A percentile compares a stretch with the other conserved stretches of the same genome.
phyloP scores from a whole-genome alignment of 2,113 vertebrate species.

The Engraulis encrasicolus region DNA sequence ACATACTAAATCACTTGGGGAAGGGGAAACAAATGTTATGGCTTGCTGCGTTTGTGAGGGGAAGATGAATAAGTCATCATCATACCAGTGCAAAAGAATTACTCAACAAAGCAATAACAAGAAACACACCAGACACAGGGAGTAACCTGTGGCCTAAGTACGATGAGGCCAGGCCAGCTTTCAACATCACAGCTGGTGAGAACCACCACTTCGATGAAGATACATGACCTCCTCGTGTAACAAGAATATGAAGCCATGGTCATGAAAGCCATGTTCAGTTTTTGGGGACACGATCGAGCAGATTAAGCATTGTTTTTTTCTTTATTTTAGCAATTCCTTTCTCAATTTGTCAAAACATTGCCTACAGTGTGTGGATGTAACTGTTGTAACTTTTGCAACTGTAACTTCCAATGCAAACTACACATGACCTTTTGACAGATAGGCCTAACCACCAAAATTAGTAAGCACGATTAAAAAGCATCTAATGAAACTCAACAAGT shows the following conservation, averaged over 20 bases:
- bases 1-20: neutral
- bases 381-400: too few relatives aligned
- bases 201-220: neutral
- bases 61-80: neutral
- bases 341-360: neutral
- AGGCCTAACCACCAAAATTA: neutral
- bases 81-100: neutral
- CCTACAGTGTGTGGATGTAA: neutral
- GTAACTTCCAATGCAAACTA: neutral
- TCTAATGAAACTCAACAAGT: neutral
- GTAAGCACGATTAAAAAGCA: neutral
- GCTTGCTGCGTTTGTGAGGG: neutral
- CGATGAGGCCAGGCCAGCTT: neutral
- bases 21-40: neutral
- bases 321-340: neutral
- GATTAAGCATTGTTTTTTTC: too few relatives aligned
- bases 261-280: too few relatives aligned
- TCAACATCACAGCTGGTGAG: neutral
- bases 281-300: too few relatives aligned
- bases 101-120: neutral
- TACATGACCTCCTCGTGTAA: neutral
- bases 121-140: neutral
- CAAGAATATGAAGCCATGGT: neutral
- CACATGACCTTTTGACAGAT: neutral
- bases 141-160: neutral